Evolutionary conservation across 2,797 vertebrate genomes (phyloP).

Genomic region (Psittacula echo): DNA sequence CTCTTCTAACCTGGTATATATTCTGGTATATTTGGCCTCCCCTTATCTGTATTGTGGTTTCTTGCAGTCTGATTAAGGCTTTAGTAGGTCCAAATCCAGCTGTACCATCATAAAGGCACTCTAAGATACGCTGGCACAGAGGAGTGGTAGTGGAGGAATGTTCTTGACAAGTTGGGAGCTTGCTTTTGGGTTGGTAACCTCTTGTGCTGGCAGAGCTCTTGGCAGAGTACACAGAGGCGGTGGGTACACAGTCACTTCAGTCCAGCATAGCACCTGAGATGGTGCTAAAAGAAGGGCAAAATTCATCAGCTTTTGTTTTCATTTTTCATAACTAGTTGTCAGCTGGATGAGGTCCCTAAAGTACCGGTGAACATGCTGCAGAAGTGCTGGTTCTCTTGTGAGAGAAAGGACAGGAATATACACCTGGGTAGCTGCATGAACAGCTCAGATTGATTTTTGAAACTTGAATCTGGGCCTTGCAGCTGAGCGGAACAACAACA

Average conservation of each 20-base stretch:
- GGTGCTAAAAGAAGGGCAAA: neutral
- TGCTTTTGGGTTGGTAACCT: neutral
- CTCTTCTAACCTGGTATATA: neutral
- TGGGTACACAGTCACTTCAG: neutral
- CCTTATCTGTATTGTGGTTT: neutral
- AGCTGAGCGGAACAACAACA: neutral
- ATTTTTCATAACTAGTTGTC: neutral
- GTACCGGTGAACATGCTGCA: neutral
- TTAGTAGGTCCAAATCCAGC: neutral
- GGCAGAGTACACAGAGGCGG: neutral
- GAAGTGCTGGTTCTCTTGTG: neutral
- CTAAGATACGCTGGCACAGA: neutral
- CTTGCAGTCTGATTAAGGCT: neutral
- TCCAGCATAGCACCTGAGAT: neutral
- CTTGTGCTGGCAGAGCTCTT: neutral
- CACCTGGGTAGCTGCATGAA: neutral
- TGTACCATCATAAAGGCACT: neutral
- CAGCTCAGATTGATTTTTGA: neutral
- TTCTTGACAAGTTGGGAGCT: neutral
- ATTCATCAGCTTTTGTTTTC: neutral
- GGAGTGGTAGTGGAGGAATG: neutral
- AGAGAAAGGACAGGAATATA: neutral
- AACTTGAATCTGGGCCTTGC: neutral
- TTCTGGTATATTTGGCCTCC: neutral
- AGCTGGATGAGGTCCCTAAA: neutral